Percentiles rank a stretch among this genome's conserved stretches.
These are phyloP conservation scores for Elephantulus edwardii DNA, from an alignment of 2,113 vertebrate species.

Conservation along the genomic window DNA sequence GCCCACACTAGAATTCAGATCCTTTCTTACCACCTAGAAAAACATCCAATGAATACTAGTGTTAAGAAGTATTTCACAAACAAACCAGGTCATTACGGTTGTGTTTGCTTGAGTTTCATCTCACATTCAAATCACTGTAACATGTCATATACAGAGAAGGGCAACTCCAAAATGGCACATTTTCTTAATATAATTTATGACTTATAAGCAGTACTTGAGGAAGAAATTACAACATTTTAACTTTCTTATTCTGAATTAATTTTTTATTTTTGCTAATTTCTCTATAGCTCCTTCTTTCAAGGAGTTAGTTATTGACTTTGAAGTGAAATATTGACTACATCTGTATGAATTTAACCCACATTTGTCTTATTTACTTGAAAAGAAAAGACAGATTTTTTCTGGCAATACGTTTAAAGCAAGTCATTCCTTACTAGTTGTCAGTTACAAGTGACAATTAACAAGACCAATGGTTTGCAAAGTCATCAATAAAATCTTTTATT, in stretches of 20 bases:
- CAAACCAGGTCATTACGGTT: constrained; percentile 32
- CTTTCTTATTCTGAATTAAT: background rate
- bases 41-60: background rate
- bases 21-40: background rate
- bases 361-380: background rate
- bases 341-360: background rate
- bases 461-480: background rate
- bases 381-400: background rate
- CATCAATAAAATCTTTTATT: constrained; percentile 37
- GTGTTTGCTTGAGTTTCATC: background rate
- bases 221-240: constrained; percentile 47
- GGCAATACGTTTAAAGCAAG: background rate
- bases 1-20: too few species aligned
- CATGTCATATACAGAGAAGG: background rate
- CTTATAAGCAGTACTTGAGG: background rate
- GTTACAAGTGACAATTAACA: constrained; percentile 30
- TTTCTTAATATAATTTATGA: constrained; percentile 9
- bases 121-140: background rate
- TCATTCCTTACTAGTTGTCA: background rate
- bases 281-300: background rate
- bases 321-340: background rate
- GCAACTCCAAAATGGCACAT: background rate
- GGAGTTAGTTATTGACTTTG: background rate
- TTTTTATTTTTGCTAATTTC: constrained; percentile 29
- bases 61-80: background rate